Conservation (phyloP, 2,888 invertebrate species). For the Drosophila differens region DNA sequence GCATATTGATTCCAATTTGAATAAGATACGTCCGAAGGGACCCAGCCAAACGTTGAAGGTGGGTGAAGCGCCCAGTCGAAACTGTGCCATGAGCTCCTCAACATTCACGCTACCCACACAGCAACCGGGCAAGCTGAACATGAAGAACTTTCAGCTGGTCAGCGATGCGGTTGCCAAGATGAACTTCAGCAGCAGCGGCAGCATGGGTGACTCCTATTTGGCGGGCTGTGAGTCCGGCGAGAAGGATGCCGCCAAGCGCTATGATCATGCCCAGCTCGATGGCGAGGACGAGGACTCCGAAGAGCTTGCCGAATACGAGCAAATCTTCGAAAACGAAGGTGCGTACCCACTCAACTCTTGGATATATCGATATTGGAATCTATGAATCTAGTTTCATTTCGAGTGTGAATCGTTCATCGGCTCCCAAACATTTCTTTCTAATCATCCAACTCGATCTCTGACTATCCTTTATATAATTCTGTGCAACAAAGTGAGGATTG, state of each 20-base stretch:
- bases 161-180: conserved; percentile 92
- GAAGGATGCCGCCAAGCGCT: conserved; percentile 81
- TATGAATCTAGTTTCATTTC: not conserved
- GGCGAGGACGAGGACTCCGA: conserved; percentile 89
- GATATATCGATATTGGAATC: not conserved
- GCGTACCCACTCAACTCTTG: conserved; percentile 10
- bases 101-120: conserved; percentile 83
- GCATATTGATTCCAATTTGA: conserved; percentile 86
- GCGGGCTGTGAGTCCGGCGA: conserved; percentile 73
- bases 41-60: conserved; percentile 89
- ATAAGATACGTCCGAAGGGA: conserved; percentile 89
- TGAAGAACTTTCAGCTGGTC: conserved; percentile 95
- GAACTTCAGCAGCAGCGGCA: conserved; percentile 86
- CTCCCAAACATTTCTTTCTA: not conserved
- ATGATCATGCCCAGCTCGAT: conserved; percentile 90
- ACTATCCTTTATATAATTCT: not conserved
- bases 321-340: conserved; percentile 88
- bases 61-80: conserved; percentile 71
- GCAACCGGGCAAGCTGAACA: conserved; percentile 95
- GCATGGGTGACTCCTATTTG: conserved; percentile 82
- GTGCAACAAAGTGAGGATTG: not conserved
- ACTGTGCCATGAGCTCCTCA: conserved; percentile 73
- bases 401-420: not conserved
- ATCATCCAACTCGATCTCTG: not conserved
- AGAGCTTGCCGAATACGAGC: conserved; percentile 91